phyloP scores from a whole-genome alignment of 2,113 vertebrate genomes.

The Campylomormyrus tamandua region DNA sequence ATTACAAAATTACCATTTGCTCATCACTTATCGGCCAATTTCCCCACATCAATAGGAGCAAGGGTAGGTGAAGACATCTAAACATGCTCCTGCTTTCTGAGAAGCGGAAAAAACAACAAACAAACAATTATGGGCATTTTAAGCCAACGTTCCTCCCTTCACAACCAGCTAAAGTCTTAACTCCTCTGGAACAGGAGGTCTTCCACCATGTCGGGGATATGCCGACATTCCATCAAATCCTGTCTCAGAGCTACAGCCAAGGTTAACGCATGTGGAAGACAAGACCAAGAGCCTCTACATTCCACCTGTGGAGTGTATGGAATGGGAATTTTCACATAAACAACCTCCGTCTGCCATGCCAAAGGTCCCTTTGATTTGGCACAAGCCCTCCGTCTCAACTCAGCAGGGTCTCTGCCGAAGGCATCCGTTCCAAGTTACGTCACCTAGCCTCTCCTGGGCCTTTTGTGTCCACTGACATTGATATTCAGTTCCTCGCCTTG shows the following conservation, averaged over 20 bases:
- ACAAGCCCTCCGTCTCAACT: conserved; percentile 5
- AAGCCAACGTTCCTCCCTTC: background rate
- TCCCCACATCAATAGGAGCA: background rate
- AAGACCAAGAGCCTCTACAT: background rate
- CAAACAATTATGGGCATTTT: background rate
- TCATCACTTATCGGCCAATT: conserved; percentile 4
- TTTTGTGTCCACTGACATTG: background rate
- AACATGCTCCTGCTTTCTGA: conserved; percentile 2
- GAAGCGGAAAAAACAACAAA: background rate
- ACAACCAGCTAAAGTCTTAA: background rate
- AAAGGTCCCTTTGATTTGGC: background rate
- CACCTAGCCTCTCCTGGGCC: background rate
- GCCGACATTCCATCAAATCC: background rate
- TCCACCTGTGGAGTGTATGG: background rate
- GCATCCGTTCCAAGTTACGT: background rate
- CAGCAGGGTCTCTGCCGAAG: background rate
- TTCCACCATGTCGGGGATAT: background rate
- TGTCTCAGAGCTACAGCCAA: background rate
- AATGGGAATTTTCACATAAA: background rate
- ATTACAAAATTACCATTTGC: background rate
- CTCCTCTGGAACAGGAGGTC: background rate
- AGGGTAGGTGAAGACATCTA: conserved; percentile 7
- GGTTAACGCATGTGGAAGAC: background rate
- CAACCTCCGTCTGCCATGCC: background rate
- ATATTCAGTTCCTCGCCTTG: background rate